Percentiles rank a stretch among this genome's conserved stretches.
These are phyloP conservation scores for Phrynocephalus guinanensis DNA, from an alignment of 2,797 vertebrate genomes.

Conservation along the genomic window DNA sequence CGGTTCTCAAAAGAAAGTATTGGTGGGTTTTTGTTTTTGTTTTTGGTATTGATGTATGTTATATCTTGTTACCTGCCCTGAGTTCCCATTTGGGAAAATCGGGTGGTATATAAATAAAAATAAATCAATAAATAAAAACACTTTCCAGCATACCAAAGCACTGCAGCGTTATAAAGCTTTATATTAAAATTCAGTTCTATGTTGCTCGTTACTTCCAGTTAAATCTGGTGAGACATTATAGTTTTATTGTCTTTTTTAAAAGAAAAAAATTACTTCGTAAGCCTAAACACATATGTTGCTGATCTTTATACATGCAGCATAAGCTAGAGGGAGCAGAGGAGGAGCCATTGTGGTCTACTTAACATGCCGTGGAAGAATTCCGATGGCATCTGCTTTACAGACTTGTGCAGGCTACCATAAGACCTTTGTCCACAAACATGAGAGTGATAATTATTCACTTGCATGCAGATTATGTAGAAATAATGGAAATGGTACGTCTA, in stretches of 20 bases:
- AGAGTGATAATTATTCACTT: constrained; percentile 28
- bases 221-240: neutral
- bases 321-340: neutral
- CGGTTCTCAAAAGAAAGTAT: neutral
- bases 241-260: neutral
- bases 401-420: neutral
- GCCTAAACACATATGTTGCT: neutral
- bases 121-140: no score
- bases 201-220: neutral
- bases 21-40: no score
- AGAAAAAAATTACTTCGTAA: no score
- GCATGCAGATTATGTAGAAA: constrained; percentile 37
- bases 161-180: neutral
- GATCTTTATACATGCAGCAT: neutral
- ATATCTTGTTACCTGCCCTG: no score
- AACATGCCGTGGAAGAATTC: neutral
- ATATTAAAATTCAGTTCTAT: neutral
- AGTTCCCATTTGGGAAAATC: no score
- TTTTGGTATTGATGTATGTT: no score
- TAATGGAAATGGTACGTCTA: neutral
- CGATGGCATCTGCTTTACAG: neutral
- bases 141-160: neutral
- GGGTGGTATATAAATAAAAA: no score
- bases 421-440: neutral
- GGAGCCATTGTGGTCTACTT: neutral